Percentiles rank a stretch among this genome's conserved stretches.
Conservation (phyloP, 2,113 vertebrate species). For the Reinhardtius hippoglossoides region DNA sequence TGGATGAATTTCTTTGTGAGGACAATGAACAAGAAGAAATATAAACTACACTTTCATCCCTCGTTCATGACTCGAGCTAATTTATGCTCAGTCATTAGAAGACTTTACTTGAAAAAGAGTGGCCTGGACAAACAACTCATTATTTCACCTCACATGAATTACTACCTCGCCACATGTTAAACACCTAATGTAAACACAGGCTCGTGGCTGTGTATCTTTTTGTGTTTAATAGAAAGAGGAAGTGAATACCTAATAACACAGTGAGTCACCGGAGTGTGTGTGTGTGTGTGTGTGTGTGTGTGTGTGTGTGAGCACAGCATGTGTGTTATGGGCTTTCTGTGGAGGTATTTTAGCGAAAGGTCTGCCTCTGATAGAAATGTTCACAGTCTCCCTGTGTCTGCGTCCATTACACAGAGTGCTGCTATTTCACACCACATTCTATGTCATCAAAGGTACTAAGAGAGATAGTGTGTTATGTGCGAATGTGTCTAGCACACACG, state of each 20-base stretch:
- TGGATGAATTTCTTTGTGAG: neutral
- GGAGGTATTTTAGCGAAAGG: conserved; percentile 39
- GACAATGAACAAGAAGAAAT: too few relatives aligned
- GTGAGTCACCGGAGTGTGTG: conserved; percentile 2
- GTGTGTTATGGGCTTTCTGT: conserved; percentile 26
- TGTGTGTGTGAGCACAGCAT: conserved; percentile 20
- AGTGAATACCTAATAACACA: conserved; percentile 14
- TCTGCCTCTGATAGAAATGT: conserved; percentile 48
- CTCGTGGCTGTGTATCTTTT: neutral
- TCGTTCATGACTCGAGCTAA: too few relatives aligned
- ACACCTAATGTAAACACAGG: neutral
- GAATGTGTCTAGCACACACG: conserved; percentile 14
- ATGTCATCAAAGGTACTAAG: conserved; percentile 66
- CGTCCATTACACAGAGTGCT: conserved; percentile 75
- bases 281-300: conserved; percentile 23
- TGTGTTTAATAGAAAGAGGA: neutral
- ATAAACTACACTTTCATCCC: too few relatives aligned
- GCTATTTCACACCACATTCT: conserved; percentile 70
- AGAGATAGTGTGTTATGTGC: conserved; percentile 41
- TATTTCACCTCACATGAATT: neutral
- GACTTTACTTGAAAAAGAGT: neutral
- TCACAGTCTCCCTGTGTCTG: conserved; percentile 47
- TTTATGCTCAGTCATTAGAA: neutral
- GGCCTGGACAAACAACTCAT: neutral
- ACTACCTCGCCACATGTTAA: neutral